phyloP scores from a whole-genome alignment of 2,797 vertebrate genomes.

The Lepilemur septentrionalis region DNA sequence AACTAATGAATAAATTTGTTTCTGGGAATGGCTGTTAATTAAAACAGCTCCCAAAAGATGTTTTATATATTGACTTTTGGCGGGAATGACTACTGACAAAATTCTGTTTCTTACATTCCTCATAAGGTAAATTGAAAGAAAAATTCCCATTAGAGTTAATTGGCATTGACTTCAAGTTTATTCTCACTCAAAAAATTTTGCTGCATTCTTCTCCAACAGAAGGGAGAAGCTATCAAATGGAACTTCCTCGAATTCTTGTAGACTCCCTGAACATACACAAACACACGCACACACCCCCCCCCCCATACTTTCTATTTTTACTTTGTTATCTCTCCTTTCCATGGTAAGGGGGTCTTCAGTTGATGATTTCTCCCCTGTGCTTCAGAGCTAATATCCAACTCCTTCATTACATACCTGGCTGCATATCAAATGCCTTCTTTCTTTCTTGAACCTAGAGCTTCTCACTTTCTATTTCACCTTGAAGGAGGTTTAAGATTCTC shows the following conservation, averaged over 20 bases:
- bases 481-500: not conserved
- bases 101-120: not conserved
- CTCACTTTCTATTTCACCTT: not conserved
- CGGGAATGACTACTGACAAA: not conserved
- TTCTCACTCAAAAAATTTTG: not conserved
- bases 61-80: not conserved
- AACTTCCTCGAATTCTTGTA: not conserved
- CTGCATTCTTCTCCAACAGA: not conserved
- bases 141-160: not conserved
- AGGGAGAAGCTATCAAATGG: not conserved
- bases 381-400: not conserved
- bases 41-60: not conserved
- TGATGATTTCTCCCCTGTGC: not conserved
- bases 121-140: not conserved
- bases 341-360: not conserved
- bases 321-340: not conserved
- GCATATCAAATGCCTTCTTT: not conserved
- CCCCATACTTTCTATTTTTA: not conserved
- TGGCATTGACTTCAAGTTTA: not conserved
- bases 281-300: not conserved
- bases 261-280: not conserved
- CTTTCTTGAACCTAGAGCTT: not conserved
- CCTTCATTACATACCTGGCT: not conserved
- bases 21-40: not conserved
- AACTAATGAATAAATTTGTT: slow-evolving; percentile 9